Percentiles rank a stretch among this genome's conserved stretches.
These are phyloP conservation scores for Eumacrocentrus americanus DNA, from an alignment of 2,888 invertebrate species.

Conservation along the genomic window DNA sequence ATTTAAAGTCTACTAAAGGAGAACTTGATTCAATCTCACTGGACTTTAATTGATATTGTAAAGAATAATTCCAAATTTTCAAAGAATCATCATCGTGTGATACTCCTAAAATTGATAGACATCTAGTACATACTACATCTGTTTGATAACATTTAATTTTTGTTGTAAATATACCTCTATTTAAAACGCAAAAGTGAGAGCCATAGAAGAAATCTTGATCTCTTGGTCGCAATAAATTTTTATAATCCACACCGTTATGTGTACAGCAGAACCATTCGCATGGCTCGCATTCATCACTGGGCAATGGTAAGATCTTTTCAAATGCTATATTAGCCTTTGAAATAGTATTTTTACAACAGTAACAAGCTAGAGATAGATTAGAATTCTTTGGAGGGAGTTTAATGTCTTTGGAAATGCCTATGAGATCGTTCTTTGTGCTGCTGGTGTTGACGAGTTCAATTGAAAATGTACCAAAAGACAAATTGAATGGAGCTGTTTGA, in stretches of 20 bases:
- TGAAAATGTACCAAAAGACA: conserved; percentile 49
- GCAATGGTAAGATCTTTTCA: conserved; percentile 51
- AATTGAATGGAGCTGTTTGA: conserved; percentile 47
- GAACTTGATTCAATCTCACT: conserved; percentile 20
- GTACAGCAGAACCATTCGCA: conserved; percentile 58
- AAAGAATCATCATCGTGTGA: conserved; percentile 39
- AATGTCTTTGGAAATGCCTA: background rate
- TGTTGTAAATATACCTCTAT: conserved; percentile 41
- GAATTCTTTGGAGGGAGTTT: conserved; percentile 39
- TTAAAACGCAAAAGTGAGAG: conserved; percentile 46
- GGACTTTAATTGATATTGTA: conserved; percentile 40
- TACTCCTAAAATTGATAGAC: conserved; percentile 49
- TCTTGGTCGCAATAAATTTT: conserved; percentile 41
- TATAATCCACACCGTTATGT: conserved; percentile 38
- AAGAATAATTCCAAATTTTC: conserved; percentile 54
- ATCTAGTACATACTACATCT: conserved; percentile 49
- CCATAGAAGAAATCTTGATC: conserved; percentile 53
- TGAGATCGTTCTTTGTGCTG: conserved; percentile 16
- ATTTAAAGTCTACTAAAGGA: conserved; percentile 50
- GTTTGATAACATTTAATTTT: conserved; percentile 42
- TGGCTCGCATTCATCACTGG: conserved; percentile 51
- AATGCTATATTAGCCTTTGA: conserved; percentile 43
- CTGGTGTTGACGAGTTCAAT: conserved; percentile 46
- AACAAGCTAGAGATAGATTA: conserved; percentile 43
- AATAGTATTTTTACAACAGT: conserved; percentile 49